Base-by-base conservation (phyloP, 2,797 vertebrate species). In the Sparus aurata region DNA sequence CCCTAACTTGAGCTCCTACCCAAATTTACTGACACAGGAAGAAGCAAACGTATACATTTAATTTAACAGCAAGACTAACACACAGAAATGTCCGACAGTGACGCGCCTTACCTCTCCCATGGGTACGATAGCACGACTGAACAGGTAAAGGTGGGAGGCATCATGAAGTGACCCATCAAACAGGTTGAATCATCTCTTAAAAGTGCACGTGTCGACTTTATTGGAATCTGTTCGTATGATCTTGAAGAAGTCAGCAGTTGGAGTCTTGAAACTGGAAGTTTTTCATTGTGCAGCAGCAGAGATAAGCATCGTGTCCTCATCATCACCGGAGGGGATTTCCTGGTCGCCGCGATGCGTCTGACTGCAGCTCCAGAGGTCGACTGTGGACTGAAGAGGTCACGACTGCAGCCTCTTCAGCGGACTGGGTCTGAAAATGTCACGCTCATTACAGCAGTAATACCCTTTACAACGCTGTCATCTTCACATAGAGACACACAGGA, bases 341-440 rank as follows among this genome's bases (percentile, higher is more conserved):
- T 79, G 69, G 5, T 43, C 13, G 5, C 30, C 10, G 52, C 4
- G 80, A 27, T 12, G 64, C 12, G 23, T 76, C 62, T 22, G 73
- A 73, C 12, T 53, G 67, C 63, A 20, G 63, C 69, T 38, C 12
- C 63, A 82, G 79, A 85, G 80, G 82, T 83, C 77, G 30, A 1
- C 43, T 12, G 54, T 27, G 73, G 78, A 73, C 59, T 4, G 62
- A 61, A 52, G 80, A 77, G 85, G 79, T 49, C 73, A 4, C 5
- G 74, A 62, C 75, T 55, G 76, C 69, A 54, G 75, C 69, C 69
- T 72, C 75, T 59, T 85, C 67, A 41, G 45, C 71, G 5, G 75
- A 27, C 75, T 45, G 79, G 10, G 27, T 71, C 83, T 77, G 69
- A 79, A 90, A 92, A 92, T 89, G 90, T 89, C 91, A 91, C 54